Conservation (phyloP, 2,888 invertebrate genomes). For the Callyntrura sp. region DNA sequence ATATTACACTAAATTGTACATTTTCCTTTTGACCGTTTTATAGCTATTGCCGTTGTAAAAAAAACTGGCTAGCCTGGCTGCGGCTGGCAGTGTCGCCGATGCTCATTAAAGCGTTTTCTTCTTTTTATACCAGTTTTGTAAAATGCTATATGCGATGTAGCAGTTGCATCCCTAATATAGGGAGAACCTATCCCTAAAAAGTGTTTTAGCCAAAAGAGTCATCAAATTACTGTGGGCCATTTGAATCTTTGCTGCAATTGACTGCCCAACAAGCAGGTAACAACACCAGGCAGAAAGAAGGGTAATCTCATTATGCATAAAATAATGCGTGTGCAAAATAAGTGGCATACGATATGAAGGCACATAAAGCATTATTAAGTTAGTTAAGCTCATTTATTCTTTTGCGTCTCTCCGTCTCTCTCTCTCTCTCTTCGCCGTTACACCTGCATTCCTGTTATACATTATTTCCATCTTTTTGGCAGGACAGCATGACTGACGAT, state of each 20-base stretch:
- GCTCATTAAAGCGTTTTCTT: slow-evolving; percentile 16
- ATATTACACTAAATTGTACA: neutral
- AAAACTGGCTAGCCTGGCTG: neutral
- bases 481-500: slow-evolving; percentile 32
- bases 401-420: neutral
- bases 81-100: neutral
- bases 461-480: slow-evolving; percentile 23
- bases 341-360: too few relatives aligned
- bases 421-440: neutral
- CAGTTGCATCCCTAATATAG: neutral
- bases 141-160: neutral
- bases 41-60: neutral
- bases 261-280: neutral
- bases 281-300: neutral
- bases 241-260: neutral
- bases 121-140: slow-evolving; percentile 2
- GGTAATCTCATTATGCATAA: slow-evolving; percentile 40
- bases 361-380: slow-evolving; percentile 49
- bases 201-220: slow-evolving; percentile 15
- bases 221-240: slow-evolving; percentile 30
- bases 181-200: slow-evolving; percentile 19
- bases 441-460: slow-evolving; percentile 9
- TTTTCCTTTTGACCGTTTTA: slow-evolving; percentile 28
- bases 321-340: slow-evolving; percentile 23
- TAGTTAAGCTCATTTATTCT: slow-evolving; percentile 4